Evolutionary conservation across 2,113 vertebrate genomes (phyloP), one percentile per base, ranked within the genome.

Genomic region (Bothrops jararaca): DNA sequence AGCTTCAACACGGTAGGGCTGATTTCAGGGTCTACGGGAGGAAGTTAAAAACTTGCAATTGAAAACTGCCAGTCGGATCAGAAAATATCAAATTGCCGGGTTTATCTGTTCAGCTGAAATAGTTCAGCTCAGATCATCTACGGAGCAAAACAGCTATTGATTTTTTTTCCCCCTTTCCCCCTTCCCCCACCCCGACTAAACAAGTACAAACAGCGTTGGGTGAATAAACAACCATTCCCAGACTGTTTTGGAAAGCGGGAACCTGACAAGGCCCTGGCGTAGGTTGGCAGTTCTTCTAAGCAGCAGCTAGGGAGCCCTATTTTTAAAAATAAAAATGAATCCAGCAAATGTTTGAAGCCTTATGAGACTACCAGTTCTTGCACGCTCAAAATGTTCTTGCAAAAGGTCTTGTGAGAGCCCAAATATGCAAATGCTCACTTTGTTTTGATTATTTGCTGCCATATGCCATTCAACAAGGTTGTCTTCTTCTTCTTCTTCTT

Each of bases 41-140:
- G 85, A 64, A n/a, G 60, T 64, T 90, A 56, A 90, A 90, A n/a
- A n/a, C n/a, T n/a, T n/a, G n/a, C n/a, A n/a, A 57, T 48, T 54
- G 80, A 93, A 42, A 93, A 56, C 90, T 93, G 92, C 53, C 90
- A 56, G 92, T 92, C 45, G 94, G 74, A 53, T 89, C 94, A 92
- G 86, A 86, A 96, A 94, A 60, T 92, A 92, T 6, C 58, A 94
- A 95, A 85, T 95, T 94, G 92, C 56, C 48, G 69, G 93, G 89
- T 92, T 90, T 60, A 86, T 87, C 92, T 85, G 87, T 69, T 93
- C 69, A 92, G 45, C 20, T 50, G 42, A 92, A 95, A 94, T 12
- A 94, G 24, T 42, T 89, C 69, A 94, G 95, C 86, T 42, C 8
- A 34, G 85, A 52, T 69, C 86, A 93, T 92, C 26, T 92, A 22